These are phyloP conservation scores for Ascaphus truei DNA, from an alignment of 2,113 vertebrate genomes.

Conservation along the genomic window DNA sequence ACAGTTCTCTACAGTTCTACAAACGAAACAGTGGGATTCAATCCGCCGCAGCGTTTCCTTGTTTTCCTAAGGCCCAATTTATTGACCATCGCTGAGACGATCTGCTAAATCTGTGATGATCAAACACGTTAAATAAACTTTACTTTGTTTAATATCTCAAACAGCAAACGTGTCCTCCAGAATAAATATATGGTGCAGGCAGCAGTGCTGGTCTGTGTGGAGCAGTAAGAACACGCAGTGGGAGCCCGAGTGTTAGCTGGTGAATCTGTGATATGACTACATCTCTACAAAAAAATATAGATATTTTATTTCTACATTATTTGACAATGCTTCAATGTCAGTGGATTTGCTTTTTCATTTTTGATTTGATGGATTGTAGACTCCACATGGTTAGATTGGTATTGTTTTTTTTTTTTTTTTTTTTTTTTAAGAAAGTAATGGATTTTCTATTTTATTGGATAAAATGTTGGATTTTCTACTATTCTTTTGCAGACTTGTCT, in stretches of 20 bases:
- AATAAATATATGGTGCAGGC: constrained; percentile 42
- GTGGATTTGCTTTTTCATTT: too few relatives aligned
- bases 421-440: too few relatives aligned
- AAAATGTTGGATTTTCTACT: too few relatives aligned
- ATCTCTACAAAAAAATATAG: too few relatives aligned
- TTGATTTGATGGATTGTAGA: too few relatives aligned
- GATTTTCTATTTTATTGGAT: too few relatives aligned
- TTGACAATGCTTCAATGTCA: too few relatives aligned
- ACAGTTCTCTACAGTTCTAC: constrained; percentile 9
- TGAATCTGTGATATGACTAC: not conserved
- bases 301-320: too few relatives aligned
- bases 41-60: constrained; percentile 25
- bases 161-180: constrained; percentile 42
- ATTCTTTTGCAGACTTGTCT: too few relatives aligned
- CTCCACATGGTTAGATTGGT: too few relatives aligned
- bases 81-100: constrained; percentile 38
- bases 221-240: not conserved
- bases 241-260: not conserved
- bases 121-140: constrained; percentile 53
- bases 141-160: constrained; percentile 52
- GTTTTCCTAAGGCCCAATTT: constrained; percentile 39
- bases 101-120: constrained; percentile 43
- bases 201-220: not conserved
- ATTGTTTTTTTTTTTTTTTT: too few relatives aligned
- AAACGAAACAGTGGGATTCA: constrained; percentile 20